Conservation (phyloP, 2,888 invertebrate species). For the Ornithoptera alexandrae region DNA sequence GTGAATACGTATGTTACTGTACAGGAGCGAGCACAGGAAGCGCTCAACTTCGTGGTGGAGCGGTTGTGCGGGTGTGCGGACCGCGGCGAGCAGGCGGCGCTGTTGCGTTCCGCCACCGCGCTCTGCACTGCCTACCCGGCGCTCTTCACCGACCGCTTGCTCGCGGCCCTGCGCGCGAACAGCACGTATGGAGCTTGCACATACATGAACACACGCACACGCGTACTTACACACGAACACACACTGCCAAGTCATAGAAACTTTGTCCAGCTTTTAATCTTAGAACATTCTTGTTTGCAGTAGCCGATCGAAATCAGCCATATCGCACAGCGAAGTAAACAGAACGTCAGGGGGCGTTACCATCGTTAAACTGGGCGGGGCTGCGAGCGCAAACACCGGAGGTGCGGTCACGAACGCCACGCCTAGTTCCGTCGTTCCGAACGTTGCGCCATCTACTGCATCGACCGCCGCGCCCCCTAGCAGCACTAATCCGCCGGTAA, state of each 20-base stretch:
- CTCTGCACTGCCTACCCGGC: conserved; percentile 90
- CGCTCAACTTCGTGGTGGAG: conserved; percentile 89
- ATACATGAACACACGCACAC: not conserved
- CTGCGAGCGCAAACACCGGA: conserved; percentile 31
- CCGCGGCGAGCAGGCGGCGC: conserved; percentile 85
- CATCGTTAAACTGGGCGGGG: conserved; percentile 85
- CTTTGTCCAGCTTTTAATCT: not conserved
- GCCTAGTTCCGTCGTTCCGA: conserved; percentile 17
- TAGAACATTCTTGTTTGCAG: conserved; percentile 35
- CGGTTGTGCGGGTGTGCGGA: conserved; percentile 84
- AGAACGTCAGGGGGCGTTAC: conserved; percentile 88
- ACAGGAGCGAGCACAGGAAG: conserved; percentile 89
- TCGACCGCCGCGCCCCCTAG: conserved; percentile 20
- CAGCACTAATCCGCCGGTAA: conserved; percentile 32
- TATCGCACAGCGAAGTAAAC: conserved; percentile 80
- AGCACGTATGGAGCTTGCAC: conserved; percentile 56
- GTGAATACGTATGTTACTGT: not conserved
- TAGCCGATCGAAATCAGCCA: conserved; percentile 58
- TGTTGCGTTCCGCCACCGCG: conserved; percentile 89
- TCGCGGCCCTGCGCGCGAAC: conserved; percentile 86
- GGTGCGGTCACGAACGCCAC: conserved; percentile 38
- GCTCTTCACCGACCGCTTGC: conserved; percentile 88
- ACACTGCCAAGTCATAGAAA: not conserved
- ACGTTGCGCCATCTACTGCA: conserved; percentile 51
- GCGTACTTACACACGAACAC: not conserved